Evolutionary conservation across 2,797 vertebrate genomes (phyloP).

Genomic region (Manis javanica): DNA sequence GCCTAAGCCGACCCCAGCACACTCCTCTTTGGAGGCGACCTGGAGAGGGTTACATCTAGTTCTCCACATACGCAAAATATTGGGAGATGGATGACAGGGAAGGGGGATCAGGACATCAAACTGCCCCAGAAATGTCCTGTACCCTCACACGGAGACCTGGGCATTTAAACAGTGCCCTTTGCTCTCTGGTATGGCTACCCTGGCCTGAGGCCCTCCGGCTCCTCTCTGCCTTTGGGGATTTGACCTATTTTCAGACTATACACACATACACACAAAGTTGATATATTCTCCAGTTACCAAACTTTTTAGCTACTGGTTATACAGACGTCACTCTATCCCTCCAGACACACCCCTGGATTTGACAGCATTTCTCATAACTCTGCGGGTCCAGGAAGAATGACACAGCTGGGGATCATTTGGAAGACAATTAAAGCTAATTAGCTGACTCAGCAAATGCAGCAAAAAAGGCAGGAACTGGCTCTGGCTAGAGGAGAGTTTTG

Average conservation of each 20-base stretch:
- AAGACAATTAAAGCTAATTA: constrained; percentile 81
- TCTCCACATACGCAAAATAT: background rate
- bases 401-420: constrained; percentile 76
- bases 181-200: background rate
- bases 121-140: background rate
- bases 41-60: background rate
- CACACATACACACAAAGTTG: background rate
- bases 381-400: constrained; percentile 64
- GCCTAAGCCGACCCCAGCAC: background rate
- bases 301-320: background rate
- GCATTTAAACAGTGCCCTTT: background rate
- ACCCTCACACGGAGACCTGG: background rate
- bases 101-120: background rate
- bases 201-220: background rate
- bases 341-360: constrained; percentile 52
- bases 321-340: background rate
- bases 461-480: constrained; percentile 57
- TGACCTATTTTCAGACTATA: constrained; percentile 69
- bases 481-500: constrained; percentile 37
- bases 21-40: background rate
- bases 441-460: constrained; percentile 73
- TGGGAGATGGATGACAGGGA: background rate
- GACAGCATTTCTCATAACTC: constrained; percentile 56
- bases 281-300: constrained; percentile 62
- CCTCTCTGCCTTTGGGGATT: background rate